Evolutionary conservation across 2,113 vertebrate species (phyloP), one percentile per base, ranked within the genome.

Genomic region (Carettochelys insculpta): DNA sequence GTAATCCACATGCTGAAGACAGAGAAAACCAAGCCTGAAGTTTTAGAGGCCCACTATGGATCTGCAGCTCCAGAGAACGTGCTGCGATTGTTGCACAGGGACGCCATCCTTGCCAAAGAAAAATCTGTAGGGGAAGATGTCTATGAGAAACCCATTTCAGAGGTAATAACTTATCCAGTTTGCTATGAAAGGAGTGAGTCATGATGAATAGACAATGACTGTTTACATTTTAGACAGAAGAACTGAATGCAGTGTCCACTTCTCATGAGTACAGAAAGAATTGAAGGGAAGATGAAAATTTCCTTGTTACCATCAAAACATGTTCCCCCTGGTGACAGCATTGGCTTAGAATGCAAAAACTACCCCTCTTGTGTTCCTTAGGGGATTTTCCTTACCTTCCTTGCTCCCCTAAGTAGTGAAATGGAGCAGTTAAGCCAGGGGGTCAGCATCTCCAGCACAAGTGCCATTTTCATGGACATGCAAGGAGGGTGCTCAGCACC

Each of bases 21-120:
- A 0, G 98, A 98, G 91, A 98, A 97, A 96, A 98, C 98, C 50
- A 97, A 98, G 31, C 98, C 99, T 0, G 98, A 99, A 96, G 95
- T 96, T 90, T 97, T 99, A 95, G 99, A 99, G 96, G 98, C 99
- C 82, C 98, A 98, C 48, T 99, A 99, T 10, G 99, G 99, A 48
- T 98, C 98, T 3, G 98, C 98, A 2, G 96, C 94, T 81, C 99
- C 99, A 19, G 88, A 90, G 94, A 98, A 96, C 4, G 98, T 99
- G 12, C 98, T 99, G 48, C 98, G 98, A 95, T 97, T 99, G 4
- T 97, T 99, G 92, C 99, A 99, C 92, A 98, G 99, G 80, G 99
- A 99, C n/a, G 94, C 98, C 29, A 95, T 98, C 77, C 97, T 99
- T 16, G 93, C 97, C 53, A 97, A 97, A 47, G 96, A 97, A 54